Base-by-base conservation (phyloP, 2,113 vertebrate species). In the Arenaria interpres region DNA sequence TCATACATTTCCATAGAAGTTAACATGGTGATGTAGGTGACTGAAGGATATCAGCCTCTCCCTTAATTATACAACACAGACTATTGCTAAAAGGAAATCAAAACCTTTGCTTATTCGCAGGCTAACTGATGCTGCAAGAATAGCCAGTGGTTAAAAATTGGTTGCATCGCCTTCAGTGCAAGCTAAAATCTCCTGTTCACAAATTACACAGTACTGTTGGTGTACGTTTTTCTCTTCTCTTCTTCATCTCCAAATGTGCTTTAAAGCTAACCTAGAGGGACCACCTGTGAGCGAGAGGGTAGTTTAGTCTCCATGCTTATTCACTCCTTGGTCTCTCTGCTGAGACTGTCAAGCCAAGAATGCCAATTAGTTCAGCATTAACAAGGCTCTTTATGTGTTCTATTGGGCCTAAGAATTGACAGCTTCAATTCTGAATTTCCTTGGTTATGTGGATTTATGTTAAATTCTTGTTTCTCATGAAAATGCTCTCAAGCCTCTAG, bases 311-410 rank as follows among this genome's bases (percentile, higher is more conserved):
- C 94, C 96, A 96, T 95, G 96, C 96, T 97, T 92, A 96, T 97
- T 97, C 96, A 96, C 92, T 95, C 76, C 96, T 91, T 95, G 96
- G 94, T 96, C 95, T 95, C 96, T 96, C 92, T 97, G 89, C 95
- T 97, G 97, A 96, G 96, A 96, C 94, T 97, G 96, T 92, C 96
- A 97, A 96, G 83, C 92, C 80, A 95, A 96, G 96, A 96, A 97
- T 97, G 96, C 96, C 96, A 97, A 97, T 97, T 97, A 97, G 96
- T 95, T 96, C 90, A 96, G 96, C 97, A 95, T 97, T 97, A 97
- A 97, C 95, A 97, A 97, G 92, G 83, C 80, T 94, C 94, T 97
- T 97, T 97, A 96, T 97, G 95, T 90, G 94, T 97, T 97, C 94
- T 97, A 95, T 97, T 96, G 94, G 97, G 95, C 77, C 92, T 93